Evolutionary conservation across 2,888 invertebrate genomes (phyloP), one percentile per base, ranked within the genome.

Genomic region (Ellobium chinense): DNA sequence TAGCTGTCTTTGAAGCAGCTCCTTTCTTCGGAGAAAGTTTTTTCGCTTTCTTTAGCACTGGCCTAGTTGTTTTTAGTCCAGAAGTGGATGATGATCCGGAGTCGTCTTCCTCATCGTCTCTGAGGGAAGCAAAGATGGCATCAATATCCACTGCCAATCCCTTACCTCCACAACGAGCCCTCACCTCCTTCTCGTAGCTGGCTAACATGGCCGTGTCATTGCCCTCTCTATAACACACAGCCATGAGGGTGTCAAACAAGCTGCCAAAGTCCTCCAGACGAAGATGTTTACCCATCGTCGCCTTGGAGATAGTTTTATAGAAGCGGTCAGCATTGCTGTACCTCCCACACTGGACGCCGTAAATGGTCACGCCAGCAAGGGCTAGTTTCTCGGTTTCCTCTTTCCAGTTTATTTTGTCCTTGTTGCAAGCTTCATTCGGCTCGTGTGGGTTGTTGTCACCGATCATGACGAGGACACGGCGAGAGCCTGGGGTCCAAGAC

Each of bases 221-320:
- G 18, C 68, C 66, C 46, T 91, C 92, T 36, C 88, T 82, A 85
- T 91, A 91, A 83, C 89, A 90, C n/a, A 91, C 89, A 7, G 91
- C 89, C 92, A 91, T 91, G 14, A 91, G 83, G 70, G 91, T 86
- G 78, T 91, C 90, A 77, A 91, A 88, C n/a, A 92, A 83, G 73
- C 89, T 89, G 66, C 85, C 81, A 36, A 91, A 88, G 39, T 91
- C 83, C 31, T 86, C 87, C 34, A 91, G 85, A 58, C 86, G 83
- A 18, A 92, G 83, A 83, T 90, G 87, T 24, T 82, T 84, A 0
- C 92, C 91, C n/a, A 78, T 84, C 0, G 91, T 91, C 27, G 78
- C 73, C 7, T 79, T 60, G 0, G 91, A 88, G 36, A 92, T 81
- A 4, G 85, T 83, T 36, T 81, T 60, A 83, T 89, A 91, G 81